Evolutionary conservation across 2,113 vertebrate species (phyloP), one percentile per base, ranked within the genome.

Genomic region (Catagonus wagneri): DNA sequence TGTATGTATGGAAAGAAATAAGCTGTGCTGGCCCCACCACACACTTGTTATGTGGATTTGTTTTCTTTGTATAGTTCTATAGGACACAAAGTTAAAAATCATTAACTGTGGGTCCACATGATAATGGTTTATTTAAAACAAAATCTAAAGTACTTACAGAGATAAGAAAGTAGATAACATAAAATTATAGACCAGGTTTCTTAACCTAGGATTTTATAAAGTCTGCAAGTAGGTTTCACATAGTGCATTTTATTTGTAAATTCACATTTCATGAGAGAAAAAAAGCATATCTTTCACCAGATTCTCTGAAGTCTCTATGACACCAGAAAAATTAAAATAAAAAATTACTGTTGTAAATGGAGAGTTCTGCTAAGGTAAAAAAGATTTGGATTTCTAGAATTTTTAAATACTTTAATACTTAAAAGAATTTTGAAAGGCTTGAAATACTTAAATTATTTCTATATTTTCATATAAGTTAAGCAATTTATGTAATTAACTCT

Each of bases 361-460:
- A 78, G 36, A 39, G 16, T 7, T 83, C 29, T 58, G 15, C 61
- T 95, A 93, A 66, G 12, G 66, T 87, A 68, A 90, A 95, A 85
- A 91, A 0, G 0, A 79, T 74, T 90, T 74, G 79, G n/a, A 80
- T 90, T 84, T 90, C 93, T 50, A 87, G 54, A 78, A 96, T 6
- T 96, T 3, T 96, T 65, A 89, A 94, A 96, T 94, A 11, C 5
- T 94, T 89, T 92, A 52, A 83, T 29, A 71, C 5, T 83, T 89
- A 78, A 27, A 68, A 58, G 32, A 75, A 87, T 17, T 96, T 15
- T 96, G 34, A 93, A 96, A 96, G 94, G 5, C 2, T 97, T 95
- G 60, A 86, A 94, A 95, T 97, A 25, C 6, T 97, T 95, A 93
- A 68, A 69, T 78, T 89, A 90, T 50, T n/a, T 84, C 19, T 60